A percentile compares a stretch with the other conserved stretches of the same genome.
Conservation (phyloP, 2,113 vertebrate species). For the Strix aluco region DNA sequence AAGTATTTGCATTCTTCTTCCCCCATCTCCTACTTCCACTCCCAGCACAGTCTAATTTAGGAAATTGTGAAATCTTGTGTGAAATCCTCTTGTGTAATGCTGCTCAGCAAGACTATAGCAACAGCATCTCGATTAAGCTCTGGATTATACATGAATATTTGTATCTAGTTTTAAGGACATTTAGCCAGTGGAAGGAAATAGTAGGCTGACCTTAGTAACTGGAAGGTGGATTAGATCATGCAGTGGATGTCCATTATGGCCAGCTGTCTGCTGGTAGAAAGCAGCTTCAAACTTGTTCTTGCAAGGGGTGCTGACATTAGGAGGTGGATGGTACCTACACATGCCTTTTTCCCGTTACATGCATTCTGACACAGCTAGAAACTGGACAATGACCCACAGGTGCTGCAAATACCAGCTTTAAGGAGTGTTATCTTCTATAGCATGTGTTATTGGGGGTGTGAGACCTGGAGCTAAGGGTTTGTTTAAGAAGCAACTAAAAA, state of each 20-base stretch:
- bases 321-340: not conserved
- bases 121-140: not conserved
- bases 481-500: not conserved
- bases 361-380: not conserved
- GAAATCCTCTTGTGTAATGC: not conserved
- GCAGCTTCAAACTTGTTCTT: not conserved
- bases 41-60: not conserved
- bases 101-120: not conserved
- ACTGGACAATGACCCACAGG: not conserved
- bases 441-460: not conserved
- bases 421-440: not conserved
- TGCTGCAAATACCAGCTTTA: not conserved
- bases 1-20: not conserved
- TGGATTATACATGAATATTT: not conserved
- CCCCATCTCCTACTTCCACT: not conserved
- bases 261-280: not conserved
- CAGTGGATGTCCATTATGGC: not conserved
- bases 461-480: not conserved
- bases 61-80: slow-evolving; percentile 5
- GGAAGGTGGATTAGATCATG: not conserved
- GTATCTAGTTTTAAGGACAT: not conserved
- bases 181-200: not conserved
- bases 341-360: not conserved
- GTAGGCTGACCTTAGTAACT: not conserved
- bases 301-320: not conserved